These are phyloP conservation scores for Mus spretus DNA, from an alignment of 2,797 vertebrate genomes.

Conservation along the genomic window DNA sequence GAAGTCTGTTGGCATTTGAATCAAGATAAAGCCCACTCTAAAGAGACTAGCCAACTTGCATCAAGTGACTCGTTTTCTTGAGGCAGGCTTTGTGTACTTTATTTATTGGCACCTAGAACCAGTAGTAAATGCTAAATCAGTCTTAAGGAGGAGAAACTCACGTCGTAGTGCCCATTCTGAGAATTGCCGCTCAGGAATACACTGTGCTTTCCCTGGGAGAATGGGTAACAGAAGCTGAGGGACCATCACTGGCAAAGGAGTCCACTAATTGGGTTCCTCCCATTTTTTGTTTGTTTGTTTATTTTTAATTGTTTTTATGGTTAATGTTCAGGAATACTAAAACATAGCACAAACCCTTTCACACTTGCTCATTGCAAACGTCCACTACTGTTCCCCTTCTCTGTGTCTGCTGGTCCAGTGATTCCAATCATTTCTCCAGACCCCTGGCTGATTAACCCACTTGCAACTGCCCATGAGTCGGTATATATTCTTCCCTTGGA, in stretches of 20 bases:
- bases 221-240: too few relatives aligned
- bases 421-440: neutral
- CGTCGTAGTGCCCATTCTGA: neutral
- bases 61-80: neutral
- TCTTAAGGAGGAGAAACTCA: neutral
- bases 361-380: neutral
- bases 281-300: too few relatives aligned
- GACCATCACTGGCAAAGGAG: neutral
- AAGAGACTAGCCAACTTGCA: neutral
- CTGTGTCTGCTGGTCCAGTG: neutral
- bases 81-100: neutral
- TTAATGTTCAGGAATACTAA: neutral
- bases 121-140: neutral
- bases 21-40: neutral
- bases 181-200: neutral
- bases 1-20: neutral
- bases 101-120: neutral
- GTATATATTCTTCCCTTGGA: neutral
- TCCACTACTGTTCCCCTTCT: neutral
- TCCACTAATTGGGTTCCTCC: neutral
- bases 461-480: neutral
- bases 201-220: neutral
- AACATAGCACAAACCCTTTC: neutral
- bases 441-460: neutral
- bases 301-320: neutral